These are phyloP conservation scores for Macrobrachium rosenbergii DNA, from an alignment of 1,140 invertebrate genomes.

Conservation along the genomic window DNA sequence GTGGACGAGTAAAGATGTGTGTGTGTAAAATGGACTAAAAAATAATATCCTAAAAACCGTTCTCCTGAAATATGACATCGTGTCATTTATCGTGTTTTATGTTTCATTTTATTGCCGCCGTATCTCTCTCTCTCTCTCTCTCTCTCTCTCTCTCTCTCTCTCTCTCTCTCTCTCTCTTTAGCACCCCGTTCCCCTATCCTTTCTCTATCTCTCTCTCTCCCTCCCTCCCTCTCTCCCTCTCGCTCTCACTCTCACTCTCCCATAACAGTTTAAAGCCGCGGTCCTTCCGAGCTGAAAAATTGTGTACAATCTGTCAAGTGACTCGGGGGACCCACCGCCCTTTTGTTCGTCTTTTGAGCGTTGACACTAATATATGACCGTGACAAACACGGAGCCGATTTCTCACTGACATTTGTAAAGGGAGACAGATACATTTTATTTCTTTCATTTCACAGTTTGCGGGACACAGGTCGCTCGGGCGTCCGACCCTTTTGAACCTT, in stretches of 20 bases:
- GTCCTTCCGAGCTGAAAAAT: slow-evolving; percentile 28
- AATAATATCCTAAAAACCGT: too few relatives aligned
- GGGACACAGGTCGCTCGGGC: neutral
- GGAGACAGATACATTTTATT: slow-evolving; percentile 52
- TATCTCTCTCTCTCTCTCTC: neutral
- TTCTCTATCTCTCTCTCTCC: neutral
- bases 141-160: neutral
- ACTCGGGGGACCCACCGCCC: slow-evolving; percentile 24
- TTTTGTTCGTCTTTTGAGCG: slow-evolving; percentile 46
- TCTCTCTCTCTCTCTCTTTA: too few relatives aligned
- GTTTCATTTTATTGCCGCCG: too few relatives aligned
- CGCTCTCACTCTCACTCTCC: neutral
- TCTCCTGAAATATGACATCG: neutral
- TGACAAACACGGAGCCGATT: slow-evolving; percentile 43
- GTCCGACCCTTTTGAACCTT: neutral
- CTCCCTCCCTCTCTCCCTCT: neutral
- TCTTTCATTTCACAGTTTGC: slow-evolving; percentile 35
- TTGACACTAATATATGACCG: slow-evolving; percentile 49
- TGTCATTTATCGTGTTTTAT: neutral
- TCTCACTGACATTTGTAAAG: slow-evolving; percentile 51
- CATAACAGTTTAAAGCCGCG: slow-evolving; percentile 13
- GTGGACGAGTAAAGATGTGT: too few relatives aligned
- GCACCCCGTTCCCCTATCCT: neutral
- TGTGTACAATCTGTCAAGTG: slow-evolving; percentile 42
- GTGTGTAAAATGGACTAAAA: too few relatives aligned